These are phyloP conservation scores for Melipona beecheii DNA, from an alignment of 2,888 invertebrate species.

Conservation along the genomic window DNA sequence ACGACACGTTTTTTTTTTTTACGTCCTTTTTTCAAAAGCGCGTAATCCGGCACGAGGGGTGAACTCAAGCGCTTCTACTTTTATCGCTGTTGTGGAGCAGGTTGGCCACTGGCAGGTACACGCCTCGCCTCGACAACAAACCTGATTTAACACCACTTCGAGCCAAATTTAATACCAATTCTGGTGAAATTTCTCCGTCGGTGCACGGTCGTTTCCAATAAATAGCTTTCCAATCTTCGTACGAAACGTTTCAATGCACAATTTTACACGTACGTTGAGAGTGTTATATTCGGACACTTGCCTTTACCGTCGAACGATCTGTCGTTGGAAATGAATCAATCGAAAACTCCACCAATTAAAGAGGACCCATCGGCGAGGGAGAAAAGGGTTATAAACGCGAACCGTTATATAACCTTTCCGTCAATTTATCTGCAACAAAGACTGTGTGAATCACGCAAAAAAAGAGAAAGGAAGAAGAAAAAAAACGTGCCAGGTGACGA, in stretches of 20 bases:
- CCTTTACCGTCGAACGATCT: no score
- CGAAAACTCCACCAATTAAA: not conserved
- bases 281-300: not conserved
- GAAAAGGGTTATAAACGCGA: constrained; percentile 24
- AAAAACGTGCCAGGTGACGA: constrained; percentile 77
- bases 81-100: constrained; percentile 77
- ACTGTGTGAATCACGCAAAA: constrained; percentile 20
- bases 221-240: no score
- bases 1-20: constrained; percentile 63
- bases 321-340: not conserved
- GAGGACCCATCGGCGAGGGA: not conserved
- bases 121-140: constrained; percentile 62
- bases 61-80: constrained; percentile 77
- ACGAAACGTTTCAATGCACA: no score
- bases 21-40: constrained; percentile 74
- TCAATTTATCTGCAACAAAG: constrained; percentile 33
- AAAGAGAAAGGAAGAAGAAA: not conserved
- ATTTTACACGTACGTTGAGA: no score
- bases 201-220: not conserved
- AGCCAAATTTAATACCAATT: constrained; percentile 37
- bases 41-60: constrained; percentile 81
- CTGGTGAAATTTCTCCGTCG: not conserved
- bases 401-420: constrained; percentile 30
- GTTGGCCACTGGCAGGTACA: constrained; percentile 82
- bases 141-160: constrained; percentile 51